Base-by-base conservation (phyloP, 2,888 invertebrate genomes). In the Pammene fasciana region DNA sequence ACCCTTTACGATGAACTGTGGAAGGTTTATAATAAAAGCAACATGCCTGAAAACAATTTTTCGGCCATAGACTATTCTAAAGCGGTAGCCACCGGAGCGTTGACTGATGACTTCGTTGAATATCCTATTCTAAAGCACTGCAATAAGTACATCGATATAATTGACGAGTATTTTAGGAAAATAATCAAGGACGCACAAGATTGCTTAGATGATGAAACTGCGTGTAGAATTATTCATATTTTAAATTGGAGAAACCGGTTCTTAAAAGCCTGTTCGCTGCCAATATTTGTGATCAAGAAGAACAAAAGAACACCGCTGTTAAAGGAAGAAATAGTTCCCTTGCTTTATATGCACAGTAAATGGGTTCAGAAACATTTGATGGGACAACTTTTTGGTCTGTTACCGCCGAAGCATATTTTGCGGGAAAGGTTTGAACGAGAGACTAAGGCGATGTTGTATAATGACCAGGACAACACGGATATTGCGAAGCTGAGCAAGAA, bases 331-430 rank as follows among this genome's bases (percentile, higher is more conserved):
- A 86, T 95, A 1, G 85, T 94, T 52, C 93, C 94, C n/a, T 89
- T 94, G 62, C 79, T 97, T 0, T 91, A 94, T 73, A 89, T 96
- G 11, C 96, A 97, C 80, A 95, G 94, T 76, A 95, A 95, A 83
- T 97, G 97, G 97, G 82, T 97, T 46, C 86, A 93, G 16, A 97
- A 97, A 80, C 92, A 94, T 84, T 85, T 95, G 34, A 78, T 95
- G 1, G 79, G 81, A 41, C 81, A 80, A 62, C 70, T 92, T 34
- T 84, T 83, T 46, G 81, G 79, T 50, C 62, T 81, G 13, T 68
- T 83, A n/a, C 75, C 81, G 5, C 67, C 72, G 8, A 78, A 80
- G 55, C 70, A 77, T 14, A 71, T 71, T 57, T 45, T 83, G 6
- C 57, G 75, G 5, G 73, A 72, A 5, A 73, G 78, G 9, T 87